phyloP scores from a whole-genome alignment of 2,888 invertebrate species.

The Pasiphila rectangulata region DNA sequence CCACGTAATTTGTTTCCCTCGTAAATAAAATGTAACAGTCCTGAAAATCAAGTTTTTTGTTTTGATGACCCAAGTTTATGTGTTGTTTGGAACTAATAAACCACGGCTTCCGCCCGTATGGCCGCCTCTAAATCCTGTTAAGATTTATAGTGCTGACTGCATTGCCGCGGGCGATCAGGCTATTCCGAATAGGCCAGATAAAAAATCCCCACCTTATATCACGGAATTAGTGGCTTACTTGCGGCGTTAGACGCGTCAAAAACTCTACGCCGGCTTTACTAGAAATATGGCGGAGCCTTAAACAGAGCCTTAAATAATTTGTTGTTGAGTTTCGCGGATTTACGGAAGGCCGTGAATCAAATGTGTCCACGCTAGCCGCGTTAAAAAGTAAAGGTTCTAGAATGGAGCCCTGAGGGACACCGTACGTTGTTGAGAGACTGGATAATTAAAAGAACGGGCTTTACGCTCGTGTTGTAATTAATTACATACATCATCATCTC shows the following conservation, averaged over 20 bases:
- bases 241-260: constrained; percentile 32
- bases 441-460: too few relatives aligned
- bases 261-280: constrained; percentile 30
- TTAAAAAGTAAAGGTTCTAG: background rate
- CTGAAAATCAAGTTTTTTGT: too few relatives aligned
- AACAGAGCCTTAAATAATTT: constrained; percentile 23
- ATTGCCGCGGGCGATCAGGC: constrained; percentile 32
- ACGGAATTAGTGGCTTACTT: constrained; percentile 44
- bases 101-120: constrained; percentile 39
- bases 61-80: too few relatives aligned
- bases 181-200: constrained; percentile 36
- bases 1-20: too few relatives aligned
- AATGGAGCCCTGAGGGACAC: background rate
- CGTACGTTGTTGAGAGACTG: too few relatives aligned
- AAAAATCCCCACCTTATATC: constrained; percentile 50
- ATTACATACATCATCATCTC: too few relatives aligned
- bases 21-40: too few relatives aligned
- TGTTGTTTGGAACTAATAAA: background rate
- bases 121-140: constrained; percentile 39
- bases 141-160: constrained; percentile 48
- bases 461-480: too few relatives aligned
- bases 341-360: constrained; percentile 26
- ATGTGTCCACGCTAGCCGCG: constrained; percentile 2
- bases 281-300: constrained; percentile 30
- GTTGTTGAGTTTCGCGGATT: constrained; percentile 24